These are phyloP conservation scores for Sussaba pulchella DNA, from an alignment of 2,888 invertebrate species.

Conservation along the genomic window DNA sequence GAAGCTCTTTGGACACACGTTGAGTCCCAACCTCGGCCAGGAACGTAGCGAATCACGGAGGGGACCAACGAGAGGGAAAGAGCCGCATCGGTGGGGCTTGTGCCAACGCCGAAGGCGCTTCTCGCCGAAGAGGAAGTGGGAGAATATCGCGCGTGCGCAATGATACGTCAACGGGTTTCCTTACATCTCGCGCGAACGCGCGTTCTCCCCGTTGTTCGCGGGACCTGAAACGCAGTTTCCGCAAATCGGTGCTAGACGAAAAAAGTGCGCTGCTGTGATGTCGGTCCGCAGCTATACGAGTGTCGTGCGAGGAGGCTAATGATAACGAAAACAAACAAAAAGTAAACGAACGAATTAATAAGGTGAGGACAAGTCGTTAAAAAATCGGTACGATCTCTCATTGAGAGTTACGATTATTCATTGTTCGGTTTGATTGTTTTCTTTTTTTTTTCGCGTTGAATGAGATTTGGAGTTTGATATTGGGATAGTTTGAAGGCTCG, in stretches of 20 bases:
- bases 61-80: constrained; percentile 41
- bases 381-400: background rate
- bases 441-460: too few relatives aligned
- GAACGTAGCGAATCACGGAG: background rate
- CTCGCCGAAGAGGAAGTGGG: constrained; percentile 66
- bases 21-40: constrained; percentile 1
- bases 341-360: constrained; percentile 17
- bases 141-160: constrained; percentile 77
- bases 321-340: constrained; percentile 29
- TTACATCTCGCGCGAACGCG: constrained; percentile 62
- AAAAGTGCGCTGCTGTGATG: constrained; percentile 74
- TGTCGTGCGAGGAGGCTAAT: constrained; percentile 56
- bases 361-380: constrained; percentile 49
- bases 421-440: too few relatives aligned
- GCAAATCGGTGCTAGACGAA: constrained; percentile 81
- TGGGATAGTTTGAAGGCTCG: too few relatives aligned
- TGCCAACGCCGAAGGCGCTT: constrained; percentile 65
- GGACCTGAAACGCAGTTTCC: constrained; percentile 83
- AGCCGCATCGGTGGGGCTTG: constrained; percentile 65
- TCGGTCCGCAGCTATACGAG: constrained; percentile 50
- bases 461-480: too few relatives aligned
- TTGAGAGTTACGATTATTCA: background rate
- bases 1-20: too few relatives aligned
- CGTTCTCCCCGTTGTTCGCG: constrained; percentile 71
- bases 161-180: constrained; percentile 58